Evolutionary conservation across 2,113 vertebrate genomes (phyloP), one percentile per base, ranked within the genome.

Genomic region (Podarcis raffonei): DNA sequence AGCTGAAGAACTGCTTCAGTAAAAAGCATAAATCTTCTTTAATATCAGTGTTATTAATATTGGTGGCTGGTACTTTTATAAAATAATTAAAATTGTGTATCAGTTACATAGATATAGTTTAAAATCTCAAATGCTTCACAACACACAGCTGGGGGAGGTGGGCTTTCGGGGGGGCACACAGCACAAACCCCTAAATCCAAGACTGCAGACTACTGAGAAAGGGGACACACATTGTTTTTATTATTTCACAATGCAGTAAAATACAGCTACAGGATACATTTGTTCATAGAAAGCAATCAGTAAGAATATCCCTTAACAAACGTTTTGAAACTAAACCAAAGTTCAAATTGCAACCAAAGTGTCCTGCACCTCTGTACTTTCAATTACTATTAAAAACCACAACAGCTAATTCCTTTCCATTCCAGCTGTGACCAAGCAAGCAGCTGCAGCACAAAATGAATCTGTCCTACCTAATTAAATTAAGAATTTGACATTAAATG

Each of bases 301-400:
- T 80, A 74, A 90, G 86, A 91, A 93, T 84, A 87, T 59, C 87
- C 89, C 3, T 4, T 65, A 82, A 81, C 79, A 89, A 9, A 84
- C 84, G 74, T 93, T 91, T 93, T 42, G 85, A 71, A 90, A 91
- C 83, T 18, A 76, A 86, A 76, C 92, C 91, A 84, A 85, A 83
- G 86, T 91, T 87, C 86, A 92, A 90, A 93, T 89, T 91, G 81
- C 82, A 91, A 91, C 88, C 93, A 93, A 92, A 62, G 92, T 72
- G 89, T 93, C 84, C 92, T 89, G 22, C 90, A 94, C 72, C 94
- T 92, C 89, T 86, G 68, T 16, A 90, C 90, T 94, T 94, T 88
- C 90, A 94, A 87, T 90, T 87, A 87, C 87, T 79, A 90, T 92
- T 96, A 95, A 94, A 96, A 93, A 95, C 88, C 11, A 77, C n/a